Evolutionary conservation across 2,113 vertebrate species (phyloP).

Genomic region (Corydoras maculifer): DNA sequence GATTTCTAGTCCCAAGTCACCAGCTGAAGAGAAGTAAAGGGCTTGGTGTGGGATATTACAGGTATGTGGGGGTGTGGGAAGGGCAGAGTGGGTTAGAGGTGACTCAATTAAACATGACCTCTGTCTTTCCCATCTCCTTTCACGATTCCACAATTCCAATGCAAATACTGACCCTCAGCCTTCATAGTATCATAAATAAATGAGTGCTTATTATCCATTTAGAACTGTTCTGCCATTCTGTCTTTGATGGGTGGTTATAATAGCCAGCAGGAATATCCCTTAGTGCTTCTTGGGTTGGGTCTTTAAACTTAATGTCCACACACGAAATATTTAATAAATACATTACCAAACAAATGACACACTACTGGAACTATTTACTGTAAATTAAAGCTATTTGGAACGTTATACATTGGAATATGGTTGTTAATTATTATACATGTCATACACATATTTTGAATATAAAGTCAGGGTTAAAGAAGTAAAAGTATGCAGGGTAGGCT

Average conservation of each 20-base stretch:
- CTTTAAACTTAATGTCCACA: too few species aligned
- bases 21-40: constrained; percentile 4
- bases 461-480: constrained; percentile 12
- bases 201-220: constrained; percentile 83
- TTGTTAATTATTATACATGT: too few species aligned
- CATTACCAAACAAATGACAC: too few species aligned
- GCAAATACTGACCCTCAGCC: constrained; percentile 79
- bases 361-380: too few species aligned
- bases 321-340: too few species aligned
- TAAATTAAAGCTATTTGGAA: too few species aligned
- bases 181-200: constrained; percentile 80
- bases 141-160: constrained; percentile 80
- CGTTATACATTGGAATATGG: too few species aligned
- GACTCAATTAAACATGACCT: constrained; percentile 80
- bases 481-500: constrained; percentile 55
- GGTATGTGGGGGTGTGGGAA: neutral
- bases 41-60: neutral
- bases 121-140: constrained; percentile 77
- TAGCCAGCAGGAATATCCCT: too few species aligned
- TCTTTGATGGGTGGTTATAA: too few species aligned
- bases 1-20: neutral
- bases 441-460: neutral
- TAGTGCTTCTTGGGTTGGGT: too few species aligned
- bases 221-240: constrained; percentile 59
- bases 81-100: constrained; percentile 17